A percentile compares a stretch with the other conserved stretches of the same genome.
Evolutionary conservation across 1,140 invertebrate species (phyloP).

Genomic region (Drosophila pachea): DNA sequence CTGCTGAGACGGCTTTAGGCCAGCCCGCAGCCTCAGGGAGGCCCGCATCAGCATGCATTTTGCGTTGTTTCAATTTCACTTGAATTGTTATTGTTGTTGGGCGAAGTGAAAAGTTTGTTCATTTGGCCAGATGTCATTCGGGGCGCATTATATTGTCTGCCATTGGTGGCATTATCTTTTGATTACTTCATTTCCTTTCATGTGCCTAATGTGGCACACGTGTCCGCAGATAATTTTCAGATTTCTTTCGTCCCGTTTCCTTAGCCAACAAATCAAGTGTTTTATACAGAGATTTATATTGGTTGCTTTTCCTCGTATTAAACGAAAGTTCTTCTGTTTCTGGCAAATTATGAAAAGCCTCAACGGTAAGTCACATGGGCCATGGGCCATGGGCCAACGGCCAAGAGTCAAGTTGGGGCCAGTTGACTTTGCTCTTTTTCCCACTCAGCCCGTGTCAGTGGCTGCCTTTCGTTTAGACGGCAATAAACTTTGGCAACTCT

Average conservation of each 20-base stretch:
- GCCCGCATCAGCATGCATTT: slow-evolving; percentile 45
- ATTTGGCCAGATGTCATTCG: slow-evolving; percentile 51
- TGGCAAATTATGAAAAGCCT: slow-evolving; percentile 65
- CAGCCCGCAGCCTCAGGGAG: slow-evolving; percentile 27
- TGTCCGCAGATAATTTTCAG: slow-evolving; percentile 47
- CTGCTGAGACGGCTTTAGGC: no score
- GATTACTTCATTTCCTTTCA: slow-evolving; percentile 67
- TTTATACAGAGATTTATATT: slow-evolving; percentile 25
- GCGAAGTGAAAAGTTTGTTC: slow-evolving; percentile 51
- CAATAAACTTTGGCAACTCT: slow-evolving; percentile 75
- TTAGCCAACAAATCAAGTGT: slow-evolving; percentile 19
- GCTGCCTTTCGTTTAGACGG: slow-evolving; percentile 62
- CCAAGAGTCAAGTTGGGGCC: slow-evolving; percentile 13
- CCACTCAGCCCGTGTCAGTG: slow-evolving; percentile 18
- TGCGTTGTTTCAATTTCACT: slow-evolving; percentile 22
- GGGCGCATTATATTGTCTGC: slow-evolving; percentile 47
- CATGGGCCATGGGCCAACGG: slow-evolving; percentile 31
- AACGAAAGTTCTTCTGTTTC: slow-evolving; percentile 25
- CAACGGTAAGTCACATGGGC: slow-evolving; percentile 44
- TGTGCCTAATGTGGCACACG: slow-evolving; percentile 42
- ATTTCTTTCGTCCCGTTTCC: slow-evolving; percentile 11
- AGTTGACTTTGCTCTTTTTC: slow-evolving; percentile 22
- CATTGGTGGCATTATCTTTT: slow-evolving; percentile 72
- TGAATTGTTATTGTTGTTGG: slow-evolving; percentile 19
- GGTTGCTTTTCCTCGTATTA: slow-evolving; percentile 9